A percentile compares a stretch with the other conserved stretches of the same genome.
These are phyloP conservation scores for Pitta sordida DNA, from an alignment of 2,113 vertebrate genomes.

Conservation along the genomic window DNA sequence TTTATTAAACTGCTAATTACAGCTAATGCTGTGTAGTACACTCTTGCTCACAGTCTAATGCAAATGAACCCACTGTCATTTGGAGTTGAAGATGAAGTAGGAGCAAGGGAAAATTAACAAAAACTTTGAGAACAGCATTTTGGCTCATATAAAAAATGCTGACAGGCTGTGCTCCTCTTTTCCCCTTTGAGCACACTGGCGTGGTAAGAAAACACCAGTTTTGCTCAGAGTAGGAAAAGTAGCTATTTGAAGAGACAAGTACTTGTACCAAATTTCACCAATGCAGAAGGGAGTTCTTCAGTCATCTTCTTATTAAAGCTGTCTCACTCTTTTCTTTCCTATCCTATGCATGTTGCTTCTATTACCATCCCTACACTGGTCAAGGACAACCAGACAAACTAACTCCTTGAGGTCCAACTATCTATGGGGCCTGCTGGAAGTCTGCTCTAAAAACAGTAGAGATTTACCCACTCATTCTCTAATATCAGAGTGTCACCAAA, in stretches of 20 bases:
- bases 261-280: background rate
- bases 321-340: background rate
- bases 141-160: background rate
- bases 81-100: background rate
- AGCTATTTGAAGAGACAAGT: background rate
- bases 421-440: background rate
- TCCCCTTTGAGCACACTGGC: background rate
- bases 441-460: background rate
- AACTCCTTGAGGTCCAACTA: background rate
- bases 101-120: background rate
- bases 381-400: background rate
- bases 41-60: background rate
- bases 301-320: background rate
- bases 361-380: background rate
- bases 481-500: background rate
- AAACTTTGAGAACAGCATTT: background rate
- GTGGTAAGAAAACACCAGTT: background rate
- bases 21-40: background rate
- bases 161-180: background rate
- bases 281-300: background rate
- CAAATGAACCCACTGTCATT: background rate
- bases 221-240: background rate
- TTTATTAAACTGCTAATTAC: slow-evolving; percentile 6
- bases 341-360: background rate
- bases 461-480: background rate